Evolutionary conservation across 2,888 invertebrate species (phyloP), one percentile per base, ranked within the genome.

Genomic region (Ormia ochracea): DNA sequence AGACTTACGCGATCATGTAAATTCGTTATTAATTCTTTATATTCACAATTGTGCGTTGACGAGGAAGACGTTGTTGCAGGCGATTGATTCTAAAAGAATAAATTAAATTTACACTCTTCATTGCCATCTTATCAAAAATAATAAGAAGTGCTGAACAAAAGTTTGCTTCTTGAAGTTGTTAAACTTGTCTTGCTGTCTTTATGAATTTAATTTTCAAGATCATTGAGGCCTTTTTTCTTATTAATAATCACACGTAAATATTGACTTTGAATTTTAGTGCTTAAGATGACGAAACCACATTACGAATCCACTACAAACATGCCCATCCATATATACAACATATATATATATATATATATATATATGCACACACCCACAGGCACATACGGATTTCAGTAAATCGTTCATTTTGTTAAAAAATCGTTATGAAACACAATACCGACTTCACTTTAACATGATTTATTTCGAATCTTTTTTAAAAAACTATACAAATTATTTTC

Each of bases 1-100:
- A 87, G 84, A 36, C 87, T 84, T 12, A 90, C 83, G 12, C 89
- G 88, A 82, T 90, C 90, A 45, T 87, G 85, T 9, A 90, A 78
- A 72, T 86, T 86, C 33, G 84, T 85, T 80, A 90, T 81, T 72
- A 89, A 80, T 17, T 86, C 85, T 82, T 84, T 85, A 36, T 84
- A 82, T 41, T 86, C 85, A 26, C 81, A 84, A 65, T 63, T 77
- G 4, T 72, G 80, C 7, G 12, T 28, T n/a, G 74, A 36, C 17
- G 75, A 10, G 1, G 50, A 41, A 2, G 52, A n/a, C 1, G 63
- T 7, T 17, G 38, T 3, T 7, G 73, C 43, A 28, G 66, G 19
- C 21, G 80, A n/a, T 52, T 76, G 80, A 61, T 73, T 80, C 80
- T 80, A 68, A 52, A 80, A 72, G 43, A 36, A 28, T 28, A 52